A percentile compares a stretch with the other conserved stretches of the same genome.
These are phyloP conservation scores for Rotaria macrura DNA, from an alignment of 2,888 invertebrate genomes.

Conservation along the genomic window DNA sequence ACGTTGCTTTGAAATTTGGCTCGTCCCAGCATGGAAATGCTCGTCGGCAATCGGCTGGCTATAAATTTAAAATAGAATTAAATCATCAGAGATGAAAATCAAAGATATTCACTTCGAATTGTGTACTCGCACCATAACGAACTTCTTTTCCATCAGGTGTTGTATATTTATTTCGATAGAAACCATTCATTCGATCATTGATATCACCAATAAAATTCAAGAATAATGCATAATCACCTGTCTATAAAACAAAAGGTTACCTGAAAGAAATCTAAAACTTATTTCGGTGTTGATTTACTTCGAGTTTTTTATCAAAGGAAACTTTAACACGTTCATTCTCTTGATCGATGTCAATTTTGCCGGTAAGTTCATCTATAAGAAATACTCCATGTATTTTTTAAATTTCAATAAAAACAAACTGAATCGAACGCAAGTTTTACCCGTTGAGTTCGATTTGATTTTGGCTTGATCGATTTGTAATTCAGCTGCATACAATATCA, in stretches of 20 bases:
- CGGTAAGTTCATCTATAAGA: not conserved
- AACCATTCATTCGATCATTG: constrained; percentile 85
- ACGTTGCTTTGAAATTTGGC: constrained; percentile 74
- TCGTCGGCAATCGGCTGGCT: constrained; percentile 57
- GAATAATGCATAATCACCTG: not conserved
- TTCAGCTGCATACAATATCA: constrained; percentile 29
- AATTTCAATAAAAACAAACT: not conserved
- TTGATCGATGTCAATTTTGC: not conserved
- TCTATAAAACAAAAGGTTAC: not conserved
- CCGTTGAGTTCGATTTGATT: not conserved
- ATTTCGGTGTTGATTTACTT: not conserved
- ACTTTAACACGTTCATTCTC: not conserved
- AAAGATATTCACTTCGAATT: constrained; percentile 56
- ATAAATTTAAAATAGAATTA: not conserved
- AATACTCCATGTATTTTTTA: not conserved
- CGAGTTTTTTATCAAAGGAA: not conserved
- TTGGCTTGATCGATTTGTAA: not conserved
- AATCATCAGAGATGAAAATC: no score
- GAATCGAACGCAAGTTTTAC: not conserved
- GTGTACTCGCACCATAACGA: constrained; percentile 67
- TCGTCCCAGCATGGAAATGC: constrained; percentile 87
- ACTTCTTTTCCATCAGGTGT: constrained; percentile 60
- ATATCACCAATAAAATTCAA: constrained; percentile 66
- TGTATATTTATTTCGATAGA: constrained; percentile 76
- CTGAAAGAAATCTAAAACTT: no score